phyloP scores from a whole-genome alignment of 1,140 invertebrate genomes.

The Neocloeon triangulifer region DNA sequence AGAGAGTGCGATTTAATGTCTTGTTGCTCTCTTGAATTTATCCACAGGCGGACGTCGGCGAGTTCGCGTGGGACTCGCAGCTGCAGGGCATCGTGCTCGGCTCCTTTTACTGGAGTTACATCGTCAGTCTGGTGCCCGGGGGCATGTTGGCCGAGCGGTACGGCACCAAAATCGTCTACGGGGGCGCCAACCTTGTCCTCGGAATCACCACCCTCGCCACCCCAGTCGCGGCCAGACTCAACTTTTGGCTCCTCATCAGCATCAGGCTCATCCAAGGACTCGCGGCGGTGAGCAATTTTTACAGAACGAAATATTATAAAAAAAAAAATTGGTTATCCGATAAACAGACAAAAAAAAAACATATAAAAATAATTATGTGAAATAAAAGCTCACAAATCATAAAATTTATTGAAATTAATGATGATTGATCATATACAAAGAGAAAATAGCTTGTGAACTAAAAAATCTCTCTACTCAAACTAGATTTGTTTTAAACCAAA shows the following conservation, averaged over 20 bases:
- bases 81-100: conserved; percentile 12
- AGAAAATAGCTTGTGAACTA: too few relatives aligned
- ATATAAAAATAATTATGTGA: too few relatives aligned
- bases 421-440: too few relatives aligned
- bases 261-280: conserved; percentile 25
- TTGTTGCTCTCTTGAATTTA: too few relatives aligned
- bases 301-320: too few relatives aligned
- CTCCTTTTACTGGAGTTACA: conserved; percentile 13
- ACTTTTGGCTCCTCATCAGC: conserved; percentile 15
- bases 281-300: conserved; percentile 8
- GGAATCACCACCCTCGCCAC: conserved; percentile 19
- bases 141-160: conserved; percentile 17
- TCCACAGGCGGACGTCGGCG: conserved; percentile 6
- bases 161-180: conserved; percentile 18
- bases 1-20: too few relatives aligned
- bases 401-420: too few relatives aligned
- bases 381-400: too few relatives aligned
- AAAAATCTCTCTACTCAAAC: too few relatives aligned
- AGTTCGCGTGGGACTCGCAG: conserved; percentile 10
- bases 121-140: conserved; percentile 12
- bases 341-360: too few relatives aligned
- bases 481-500: too few relatives aligned
- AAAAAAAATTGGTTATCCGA: too few relatives aligned
- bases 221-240: conserved; percentile 11
- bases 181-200: conserved; percentile 18